These are phyloP conservation scores for Drosophila picticornis DNA, from an alignment of 2,888 invertebrate genomes.

Conservation along the genomic window DNA sequence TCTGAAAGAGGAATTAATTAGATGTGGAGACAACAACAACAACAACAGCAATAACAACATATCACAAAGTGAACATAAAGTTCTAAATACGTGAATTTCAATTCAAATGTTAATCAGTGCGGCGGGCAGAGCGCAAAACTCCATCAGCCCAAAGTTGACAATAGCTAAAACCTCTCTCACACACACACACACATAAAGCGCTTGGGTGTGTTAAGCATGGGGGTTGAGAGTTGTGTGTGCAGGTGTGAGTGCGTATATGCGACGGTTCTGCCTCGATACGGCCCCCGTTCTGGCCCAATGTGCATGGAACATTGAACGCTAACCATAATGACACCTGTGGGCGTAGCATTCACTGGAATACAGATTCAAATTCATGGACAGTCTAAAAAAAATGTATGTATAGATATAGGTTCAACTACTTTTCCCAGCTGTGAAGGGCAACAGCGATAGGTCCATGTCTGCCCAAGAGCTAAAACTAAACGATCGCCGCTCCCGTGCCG, in stretches of 20 bases:
- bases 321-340: constrained; percentile 74
- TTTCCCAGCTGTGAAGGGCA: constrained; percentile 66
- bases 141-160: constrained; percentile 66
- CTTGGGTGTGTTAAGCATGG: constrained; percentile 60
- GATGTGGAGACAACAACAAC: constrained; percentile 77
- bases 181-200: constrained; percentile 20
- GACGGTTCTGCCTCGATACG: constrained; percentile 57
- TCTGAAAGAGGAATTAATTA: constrained; percentile 80
- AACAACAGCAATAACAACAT: constrained; percentile 37
- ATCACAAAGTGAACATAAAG: constrained; percentile 35
- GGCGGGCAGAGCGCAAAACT: constrained; percentile 55
- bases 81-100: constrained; percentile 66
- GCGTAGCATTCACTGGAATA: constrained; percentile 52
- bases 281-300: constrained; percentile 74
- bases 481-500: constrained; percentile 54
- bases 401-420: constrained; percentile 22
- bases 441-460: constrained; percentile 28
- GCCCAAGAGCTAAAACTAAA: constrained; percentile 48
- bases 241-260: constrained; percentile 66
- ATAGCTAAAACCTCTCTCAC: constrained; percentile 45
- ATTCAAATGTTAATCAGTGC: constrained; percentile 81
- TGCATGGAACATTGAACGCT: constrained; percentile 66
- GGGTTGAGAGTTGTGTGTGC: constrained; percentile 21
- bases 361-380: constrained; percentile 66
- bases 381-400: constrained; percentile 29